These are phyloP conservation scores for Stenodera caucasica DNA, from an alignment of 2,888 invertebrate species.

Conservation along the genomic window DNA sequence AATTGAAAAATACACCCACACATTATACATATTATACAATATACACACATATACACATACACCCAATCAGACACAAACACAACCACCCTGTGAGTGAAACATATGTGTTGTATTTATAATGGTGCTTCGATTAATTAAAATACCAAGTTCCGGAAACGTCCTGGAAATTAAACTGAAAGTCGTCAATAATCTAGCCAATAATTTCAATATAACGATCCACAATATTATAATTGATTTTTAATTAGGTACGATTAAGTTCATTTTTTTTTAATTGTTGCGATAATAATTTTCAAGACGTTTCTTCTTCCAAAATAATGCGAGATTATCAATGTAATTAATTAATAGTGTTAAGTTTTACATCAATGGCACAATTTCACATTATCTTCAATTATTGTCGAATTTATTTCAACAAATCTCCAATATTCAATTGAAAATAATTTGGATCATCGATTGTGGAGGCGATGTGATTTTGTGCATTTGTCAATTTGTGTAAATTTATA, in stretches of 20 bases:
- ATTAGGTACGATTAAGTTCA: background rate
- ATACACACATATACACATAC: slow-evolving; percentile 17
- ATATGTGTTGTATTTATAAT: slow-evolving; percentile 37
- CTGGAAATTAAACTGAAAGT: background rate
- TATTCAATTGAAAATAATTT: no score
- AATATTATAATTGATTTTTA: background rate
- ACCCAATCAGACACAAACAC: slow-evolving; percentile 6
- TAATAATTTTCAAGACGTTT: slow-evolving; percentile 9
- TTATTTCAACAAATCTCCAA: no score
- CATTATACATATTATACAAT: slow-evolving; percentile 13
- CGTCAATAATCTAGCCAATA: background rate
- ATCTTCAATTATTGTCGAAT: no score
- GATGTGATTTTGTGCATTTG: background rate
- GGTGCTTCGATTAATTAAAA: slow-evolving; percentile 37
- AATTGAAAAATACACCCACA: background rate
- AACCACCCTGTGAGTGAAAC: slow-evolving; percentile 39
- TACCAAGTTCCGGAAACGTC: slow-evolving; percentile 7
- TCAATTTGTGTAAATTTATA: background rate
- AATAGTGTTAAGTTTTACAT: background rate
- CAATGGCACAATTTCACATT: background rate
- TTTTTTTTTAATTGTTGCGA: background rate
- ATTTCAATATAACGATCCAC: background rate
- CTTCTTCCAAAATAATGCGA: slow-evolving; percentile 12
- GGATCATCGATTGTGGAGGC: no score
- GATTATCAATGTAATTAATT: background rate